These are phyloP conservation scores for Narcine bancroftii DNA, from an alignment of 2,113 vertebrate genomes.

Conservation along the genomic window DNA sequence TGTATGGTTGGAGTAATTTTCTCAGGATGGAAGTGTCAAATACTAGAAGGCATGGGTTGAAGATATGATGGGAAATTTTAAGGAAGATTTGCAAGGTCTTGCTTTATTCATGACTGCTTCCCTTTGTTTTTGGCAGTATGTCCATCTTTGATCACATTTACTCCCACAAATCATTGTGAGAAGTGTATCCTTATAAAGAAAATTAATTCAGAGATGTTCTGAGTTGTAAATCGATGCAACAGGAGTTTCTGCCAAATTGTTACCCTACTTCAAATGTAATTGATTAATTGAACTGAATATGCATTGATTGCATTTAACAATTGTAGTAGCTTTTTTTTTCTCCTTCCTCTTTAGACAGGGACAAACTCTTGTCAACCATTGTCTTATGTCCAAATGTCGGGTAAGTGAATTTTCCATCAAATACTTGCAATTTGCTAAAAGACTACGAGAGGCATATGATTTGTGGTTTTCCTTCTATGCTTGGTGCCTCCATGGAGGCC, in stretches of 20 bases:
- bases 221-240: background rate
- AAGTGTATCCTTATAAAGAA: background rate
- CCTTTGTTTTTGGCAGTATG: background rate
- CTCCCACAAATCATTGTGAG: background rate
- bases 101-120: background rate
- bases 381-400: conserved; percentile 8
- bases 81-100: too few relatives aligned
- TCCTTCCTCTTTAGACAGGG: background rate
- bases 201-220: background rate
- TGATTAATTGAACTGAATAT: background rate
- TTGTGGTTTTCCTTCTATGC: background rate
- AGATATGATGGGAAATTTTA: too few relatives aligned
- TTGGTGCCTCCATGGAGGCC: background rate
- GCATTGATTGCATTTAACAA: background rate
- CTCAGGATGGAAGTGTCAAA: too few relatives aligned
- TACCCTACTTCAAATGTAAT: background rate
- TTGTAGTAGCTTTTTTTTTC: background rate
- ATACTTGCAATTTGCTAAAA: background rate
- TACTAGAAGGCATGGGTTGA: too few relatives aligned
- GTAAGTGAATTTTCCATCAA: background rate
- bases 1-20: too few relatives aligned
- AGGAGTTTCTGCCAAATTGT: background rate
- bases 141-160: background rate
- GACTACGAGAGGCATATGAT: background rate
- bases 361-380: background rate